Conservation (phyloP, 2,797 vertebrate species). For the Alcedo atthis region DNA sequence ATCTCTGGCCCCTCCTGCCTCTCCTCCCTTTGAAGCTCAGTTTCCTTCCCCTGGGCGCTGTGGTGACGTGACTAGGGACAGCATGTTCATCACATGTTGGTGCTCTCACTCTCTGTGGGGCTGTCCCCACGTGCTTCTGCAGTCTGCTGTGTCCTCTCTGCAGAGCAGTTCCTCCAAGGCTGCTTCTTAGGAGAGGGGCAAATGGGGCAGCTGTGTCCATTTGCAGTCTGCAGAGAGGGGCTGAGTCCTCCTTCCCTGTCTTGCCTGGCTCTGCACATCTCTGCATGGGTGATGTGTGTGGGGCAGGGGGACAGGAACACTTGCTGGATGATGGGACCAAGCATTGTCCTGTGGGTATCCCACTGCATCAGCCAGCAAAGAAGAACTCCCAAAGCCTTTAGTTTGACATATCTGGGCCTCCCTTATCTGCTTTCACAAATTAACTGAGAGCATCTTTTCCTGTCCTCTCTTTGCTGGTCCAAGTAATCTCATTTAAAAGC, state of each 20-base stretch:
- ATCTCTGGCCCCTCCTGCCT: background rate
- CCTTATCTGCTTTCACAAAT: background rate
- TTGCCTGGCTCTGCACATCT: background rate
- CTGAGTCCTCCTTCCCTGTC: background rate
- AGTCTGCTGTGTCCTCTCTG: background rate
- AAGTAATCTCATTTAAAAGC: background rate
- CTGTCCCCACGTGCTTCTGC: background rate
- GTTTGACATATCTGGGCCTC: background rate
- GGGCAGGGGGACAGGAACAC: fast-evolving
- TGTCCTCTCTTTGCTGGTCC: background rate
- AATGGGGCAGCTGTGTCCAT: fast-evolving
- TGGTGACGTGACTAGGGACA: background rate
- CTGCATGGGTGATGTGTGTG: fast-evolving
- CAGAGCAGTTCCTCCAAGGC: fast-evolving
- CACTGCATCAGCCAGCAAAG: fast-evolving
- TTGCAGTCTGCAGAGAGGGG: background rate
- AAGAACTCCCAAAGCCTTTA: background rate
- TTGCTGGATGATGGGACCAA: background rate
- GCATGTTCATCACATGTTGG: background rate
- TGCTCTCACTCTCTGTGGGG: background rate
- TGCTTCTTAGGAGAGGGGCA: background rate
- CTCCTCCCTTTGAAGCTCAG: background rate
- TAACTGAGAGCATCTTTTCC: background rate
- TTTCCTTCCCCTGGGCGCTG: background rate
- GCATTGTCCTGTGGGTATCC: background rate